Percentiles rank a stretch among this genome's conserved stretches.
Conservation (phyloP, 2,888 invertebrate genomes). For the Ormyrus pomaceus region DNA sequence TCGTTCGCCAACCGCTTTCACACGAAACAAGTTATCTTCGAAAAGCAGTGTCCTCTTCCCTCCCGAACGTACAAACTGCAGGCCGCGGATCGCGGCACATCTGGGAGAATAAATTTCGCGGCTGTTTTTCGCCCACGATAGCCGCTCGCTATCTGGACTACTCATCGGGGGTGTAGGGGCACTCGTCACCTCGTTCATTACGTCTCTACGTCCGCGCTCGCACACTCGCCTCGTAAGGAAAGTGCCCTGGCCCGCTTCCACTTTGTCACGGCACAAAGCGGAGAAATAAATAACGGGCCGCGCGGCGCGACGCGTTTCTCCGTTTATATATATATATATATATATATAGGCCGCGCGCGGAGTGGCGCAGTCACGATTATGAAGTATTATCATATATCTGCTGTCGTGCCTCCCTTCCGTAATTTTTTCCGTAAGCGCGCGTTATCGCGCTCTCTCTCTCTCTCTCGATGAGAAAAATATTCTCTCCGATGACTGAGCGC, state of each 20-base stretch:
- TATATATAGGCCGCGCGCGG: not conserved
- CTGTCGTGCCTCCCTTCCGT: conserved; percentile 14
- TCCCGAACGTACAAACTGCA: too few species aligned
- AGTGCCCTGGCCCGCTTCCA: conserved; percentile 25
- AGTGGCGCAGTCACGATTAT: conserved; percentile 46
- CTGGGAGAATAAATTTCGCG: too few species aligned
- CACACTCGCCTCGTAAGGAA: not conserved
- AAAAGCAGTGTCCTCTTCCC: too few species aligned
- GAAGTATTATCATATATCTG: conserved; percentile 47
- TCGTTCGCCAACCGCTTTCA: too few species aligned
- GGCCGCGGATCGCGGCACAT: too few species aligned
- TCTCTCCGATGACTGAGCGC: too few species aligned
- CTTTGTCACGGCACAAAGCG: conserved; percentile 52
- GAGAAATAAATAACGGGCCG: conserved; percentile 46
- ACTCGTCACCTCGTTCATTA: conserved; percentile 55
- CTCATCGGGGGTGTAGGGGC: conserved; percentile 23
- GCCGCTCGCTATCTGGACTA: not conserved
- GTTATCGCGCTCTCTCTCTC: not conserved
- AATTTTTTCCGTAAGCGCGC: conserved; percentile 13
- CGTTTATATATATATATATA: not conserved
- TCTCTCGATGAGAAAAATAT: not conserved
- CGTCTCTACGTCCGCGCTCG: not conserved
- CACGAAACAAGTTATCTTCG: too few species aligned
- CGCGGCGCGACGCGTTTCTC: not conserved
- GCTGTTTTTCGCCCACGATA: conserved; percentile 9